These are phyloP conservation scores for Hirtodrosophila cameraria DNA, from an alignment of 2,888 invertebrate genomes.

Conservation along the genomic window DNA sequence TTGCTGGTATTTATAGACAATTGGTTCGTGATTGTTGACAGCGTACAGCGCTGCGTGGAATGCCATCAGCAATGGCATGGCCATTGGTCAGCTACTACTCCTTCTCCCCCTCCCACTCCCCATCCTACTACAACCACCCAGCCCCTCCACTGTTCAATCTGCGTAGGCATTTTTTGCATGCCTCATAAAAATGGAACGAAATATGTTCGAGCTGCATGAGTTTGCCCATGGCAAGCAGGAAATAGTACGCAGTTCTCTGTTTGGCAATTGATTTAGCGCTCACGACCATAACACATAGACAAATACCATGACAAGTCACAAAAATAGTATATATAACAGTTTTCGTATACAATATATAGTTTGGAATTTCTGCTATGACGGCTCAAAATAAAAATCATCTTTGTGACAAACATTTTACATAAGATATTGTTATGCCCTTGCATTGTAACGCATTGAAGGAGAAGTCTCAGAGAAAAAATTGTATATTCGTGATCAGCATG, in stretches of 20 bases:
- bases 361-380: too few species aligned
- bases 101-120: not conserved
- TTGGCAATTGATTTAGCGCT: constrained; percentile 60
- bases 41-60: constrained; percentile 62
- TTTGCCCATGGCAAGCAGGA: constrained; percentile 56
- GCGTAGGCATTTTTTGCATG: constrained; percentile 67
- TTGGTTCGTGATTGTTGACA: constrained; percentile 80
- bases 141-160: constrained; percentile 16
- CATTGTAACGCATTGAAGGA: too few species aligned
- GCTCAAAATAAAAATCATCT: too few species aligned
- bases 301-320: constrained; percentile 22
- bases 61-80: constrained; percentile 47
- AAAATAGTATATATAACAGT: not conserved
- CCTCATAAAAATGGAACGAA: constrained; percentile 73
- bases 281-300: constrained; percentile 30
- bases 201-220: constrained; percentile 56
- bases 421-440: too few species aligned
- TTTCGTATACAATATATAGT: not conserved
- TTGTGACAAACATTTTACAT: not conserved
- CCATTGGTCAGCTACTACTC: constrained; percentile 32
- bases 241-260: constrained; percentile 54
- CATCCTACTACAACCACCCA: not conserved
- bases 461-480: too few species aligned
- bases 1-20: constrained; percentile 78
- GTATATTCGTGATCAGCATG: too few species aligned